Conservation (phyloP, 2,797 vertebrate genomes). For the Tangara arthus region DNA sequence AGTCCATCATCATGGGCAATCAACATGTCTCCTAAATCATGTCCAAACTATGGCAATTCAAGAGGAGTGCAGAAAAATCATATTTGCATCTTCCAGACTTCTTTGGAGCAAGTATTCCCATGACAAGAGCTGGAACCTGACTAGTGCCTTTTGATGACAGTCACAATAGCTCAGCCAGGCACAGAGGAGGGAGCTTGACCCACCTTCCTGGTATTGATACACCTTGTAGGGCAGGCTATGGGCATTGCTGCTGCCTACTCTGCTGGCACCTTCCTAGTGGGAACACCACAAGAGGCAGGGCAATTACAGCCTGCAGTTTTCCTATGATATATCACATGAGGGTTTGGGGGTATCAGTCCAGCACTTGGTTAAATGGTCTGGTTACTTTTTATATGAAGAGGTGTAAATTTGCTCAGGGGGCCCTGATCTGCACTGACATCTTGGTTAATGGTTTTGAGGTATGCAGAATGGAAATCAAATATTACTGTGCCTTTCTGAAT, state of each 20-base stretch:
- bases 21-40: not conserved
- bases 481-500: not conserved
- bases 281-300: not conserved
- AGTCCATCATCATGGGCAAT: fast-evolving
- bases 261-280: not conserved
- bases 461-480: not conserved
- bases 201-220: not conserved
- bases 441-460: not conserved
- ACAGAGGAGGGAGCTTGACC: not conserved
- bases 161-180: not conserved
- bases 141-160: not conserved
- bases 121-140: not conserved
- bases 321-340: not conserved
- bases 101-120: not conserved
- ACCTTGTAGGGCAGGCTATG: not conserved
- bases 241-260: not conserved
- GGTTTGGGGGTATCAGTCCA: not conserved
- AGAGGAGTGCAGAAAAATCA: not conserved
- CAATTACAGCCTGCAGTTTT: not conserved
- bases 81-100: not conserved
- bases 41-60: not conserved
- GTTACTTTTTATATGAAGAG: not conserved
- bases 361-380: not conserved
- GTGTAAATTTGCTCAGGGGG: not conserved
- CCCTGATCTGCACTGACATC: not conserved